phyloP scores from a whole-genome alignment of 2,888 invertebrate genomes.

The Drymonia ruficornis region DNA sequence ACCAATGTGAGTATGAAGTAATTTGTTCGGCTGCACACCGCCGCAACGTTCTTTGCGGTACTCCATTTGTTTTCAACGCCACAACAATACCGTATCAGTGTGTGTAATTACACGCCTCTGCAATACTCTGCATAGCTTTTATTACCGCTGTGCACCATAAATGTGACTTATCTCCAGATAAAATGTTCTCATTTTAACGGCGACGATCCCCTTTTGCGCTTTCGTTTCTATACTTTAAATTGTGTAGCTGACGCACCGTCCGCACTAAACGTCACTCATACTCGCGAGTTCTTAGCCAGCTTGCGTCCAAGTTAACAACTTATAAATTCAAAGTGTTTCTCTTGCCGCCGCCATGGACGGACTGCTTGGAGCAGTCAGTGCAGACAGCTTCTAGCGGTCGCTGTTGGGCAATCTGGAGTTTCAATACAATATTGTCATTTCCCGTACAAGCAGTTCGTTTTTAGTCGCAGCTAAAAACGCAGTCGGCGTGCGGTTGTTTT shows the following conservation, averaged over 20 bases:
- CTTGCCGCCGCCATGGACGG: too few relatives aligned
- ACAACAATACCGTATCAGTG: conserved; percentile 57
- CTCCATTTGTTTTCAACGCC: conserved; percentile 47
- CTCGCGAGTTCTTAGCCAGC: conserved; percentile 30
- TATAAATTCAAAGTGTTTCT: conserved; percentile 5
- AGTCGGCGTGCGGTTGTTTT: too few relatives aligned
- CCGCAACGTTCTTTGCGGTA: conserved; percentile 16
- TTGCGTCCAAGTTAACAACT: conserved; percentile 24
- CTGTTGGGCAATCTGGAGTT: too few relatives aligned
- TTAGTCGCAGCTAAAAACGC: too few relatives aligned
- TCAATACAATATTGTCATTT: too few relatives aligned
- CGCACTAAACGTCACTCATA: conserved; percentile 42
- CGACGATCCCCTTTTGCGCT: conserved; percentile 38
- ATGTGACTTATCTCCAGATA: conserved; percentile 53
- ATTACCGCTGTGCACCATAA: conserved; percentile 47
- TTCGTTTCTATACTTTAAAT: conserved; percentile 42
- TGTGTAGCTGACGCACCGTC: conserved; percentile 39
- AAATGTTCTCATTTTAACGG: conserved; percentile 58
- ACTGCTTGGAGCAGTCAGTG: too few relatives aligned
- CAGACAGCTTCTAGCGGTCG: too few relatives aligned
- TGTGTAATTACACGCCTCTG: conserved; percentile 47
- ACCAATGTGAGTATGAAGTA: neutral
- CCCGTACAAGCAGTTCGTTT: too few relatives aligned
- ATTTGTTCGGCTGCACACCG: conserved; percentile 14
- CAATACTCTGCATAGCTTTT: conserved; percentile 44